A percentile compares a stretch with the other conserved stretches of the same genome.
Conservation (phyloP, 2,888 invertebrate species). For the Tupiocoris notatus region DNA sequence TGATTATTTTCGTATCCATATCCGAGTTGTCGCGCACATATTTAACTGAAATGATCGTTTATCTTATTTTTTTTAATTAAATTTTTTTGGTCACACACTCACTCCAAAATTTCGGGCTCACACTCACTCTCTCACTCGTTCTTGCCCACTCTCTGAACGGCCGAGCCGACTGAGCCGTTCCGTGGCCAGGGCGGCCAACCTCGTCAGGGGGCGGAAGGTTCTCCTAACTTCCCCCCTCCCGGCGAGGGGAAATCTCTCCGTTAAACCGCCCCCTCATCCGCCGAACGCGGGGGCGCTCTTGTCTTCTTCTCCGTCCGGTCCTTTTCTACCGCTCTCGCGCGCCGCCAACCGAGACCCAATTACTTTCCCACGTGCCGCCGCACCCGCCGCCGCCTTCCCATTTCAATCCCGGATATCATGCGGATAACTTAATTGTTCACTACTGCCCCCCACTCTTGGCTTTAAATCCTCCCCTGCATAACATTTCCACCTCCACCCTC, state of each 20-base stretch:
- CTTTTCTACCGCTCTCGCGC: not conserved
- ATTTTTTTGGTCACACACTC: constrained; percentile 27
- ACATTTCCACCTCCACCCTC: too few relatives aligned
- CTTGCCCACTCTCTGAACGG: constrained; percentile 41
- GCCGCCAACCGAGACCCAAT: constrained; percentile 32
- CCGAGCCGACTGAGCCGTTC: constrained; percentile 26
- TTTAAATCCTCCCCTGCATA: not conserved
- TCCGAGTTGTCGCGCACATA: constrained; percentile 39
- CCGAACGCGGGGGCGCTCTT: not conserved
- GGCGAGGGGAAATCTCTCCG: not conserved
- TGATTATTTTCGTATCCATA: constrained; percentile 41
- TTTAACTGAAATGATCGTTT: not conserved
- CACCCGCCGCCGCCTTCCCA: constrained; percentile 6
- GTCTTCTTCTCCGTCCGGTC: not conserved
- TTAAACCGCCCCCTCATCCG: not conserved
- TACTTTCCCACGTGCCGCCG: constrained; percentile 40
- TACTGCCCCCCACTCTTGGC: not conserved
- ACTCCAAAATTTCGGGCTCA: constrained; percentile 37
- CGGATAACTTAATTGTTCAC: constrained; percentile 34
- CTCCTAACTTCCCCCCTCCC: not conserved
- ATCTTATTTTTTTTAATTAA: constrained; percentile 1
- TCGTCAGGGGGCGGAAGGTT: not conserved
- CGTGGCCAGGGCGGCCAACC: constrained; percentile 9
- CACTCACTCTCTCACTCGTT: constrained; percentile 42
- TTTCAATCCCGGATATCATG: constrained; percentile 39